Conservation (phyloP, 2,888 invertebrate genomes). For the Tupiocoris notatus region DNA sequence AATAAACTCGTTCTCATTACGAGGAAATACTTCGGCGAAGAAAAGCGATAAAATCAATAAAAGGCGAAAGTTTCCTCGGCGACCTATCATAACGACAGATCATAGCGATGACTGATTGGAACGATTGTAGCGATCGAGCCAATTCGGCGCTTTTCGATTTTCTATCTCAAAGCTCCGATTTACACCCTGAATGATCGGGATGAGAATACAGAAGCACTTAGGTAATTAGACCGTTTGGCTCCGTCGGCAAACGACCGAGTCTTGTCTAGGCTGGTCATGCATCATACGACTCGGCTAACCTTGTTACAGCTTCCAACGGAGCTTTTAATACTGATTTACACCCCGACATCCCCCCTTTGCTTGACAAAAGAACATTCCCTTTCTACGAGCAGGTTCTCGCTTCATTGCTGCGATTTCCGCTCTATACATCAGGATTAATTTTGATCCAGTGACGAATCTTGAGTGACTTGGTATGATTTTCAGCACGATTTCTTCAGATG, state of each 20-base stretch:
- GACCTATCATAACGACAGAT: neutral
- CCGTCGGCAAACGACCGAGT: neutral
- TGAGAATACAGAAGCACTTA: neutral
- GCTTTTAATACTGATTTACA: slow-evolving; percentile 34
- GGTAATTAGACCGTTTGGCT: neutral
- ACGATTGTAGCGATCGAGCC: neutral
- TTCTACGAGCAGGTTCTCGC: no score
- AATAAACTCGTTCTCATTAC: no score
- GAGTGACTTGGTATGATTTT: no score
- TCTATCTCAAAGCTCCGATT: neutral
- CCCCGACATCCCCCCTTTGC: neutral
- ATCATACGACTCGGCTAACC: slow-evolving; percentile 29
- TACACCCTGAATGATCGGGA: neutral
- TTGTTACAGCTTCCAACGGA: slow-evolving; percentile 25
- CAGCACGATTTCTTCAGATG: no score
- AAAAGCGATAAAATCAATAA: no score
- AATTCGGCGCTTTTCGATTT: neutral
- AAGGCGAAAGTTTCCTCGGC: no score
- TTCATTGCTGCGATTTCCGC: no score
- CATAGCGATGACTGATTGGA: neutral
- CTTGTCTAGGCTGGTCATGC: neutral
- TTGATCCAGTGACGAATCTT: no score
- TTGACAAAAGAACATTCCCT: no score
- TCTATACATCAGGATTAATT: no score
- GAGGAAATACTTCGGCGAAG: no score